These are phyloP conservation scores for Catharus ustulatus DNA, from an alignment of 2,797 vertebrate genomes.

Conservation along the genomic window DNA sequence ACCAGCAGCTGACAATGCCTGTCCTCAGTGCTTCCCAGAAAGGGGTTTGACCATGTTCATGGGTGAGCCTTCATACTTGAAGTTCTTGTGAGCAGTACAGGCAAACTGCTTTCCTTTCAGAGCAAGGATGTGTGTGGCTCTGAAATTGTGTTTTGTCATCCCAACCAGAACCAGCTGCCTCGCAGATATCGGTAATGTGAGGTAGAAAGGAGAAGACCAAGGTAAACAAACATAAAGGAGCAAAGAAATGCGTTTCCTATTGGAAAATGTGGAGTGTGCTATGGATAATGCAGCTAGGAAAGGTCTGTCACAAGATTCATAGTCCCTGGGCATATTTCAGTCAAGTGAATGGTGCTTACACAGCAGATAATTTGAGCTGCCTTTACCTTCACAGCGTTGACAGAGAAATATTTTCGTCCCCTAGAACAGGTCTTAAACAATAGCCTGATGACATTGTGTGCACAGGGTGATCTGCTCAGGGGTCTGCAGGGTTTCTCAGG, in stretches of 20 bases:
- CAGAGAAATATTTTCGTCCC: conserved; percentile 28
- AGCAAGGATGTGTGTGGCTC: background rate
- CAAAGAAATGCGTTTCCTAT: conserved; percentile 24
- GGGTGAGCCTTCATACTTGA: background rate
- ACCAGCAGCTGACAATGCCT: background rate
- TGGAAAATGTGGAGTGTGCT: background rate
- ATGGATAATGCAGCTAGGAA: background rate
- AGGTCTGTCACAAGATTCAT: background rate
- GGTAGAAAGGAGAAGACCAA: conserved; percentile 9
- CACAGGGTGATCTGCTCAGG: background rate
- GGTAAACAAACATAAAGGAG: conserved; percentile 27
- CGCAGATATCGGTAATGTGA: background rate
- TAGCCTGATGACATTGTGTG: background rate
- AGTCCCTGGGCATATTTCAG: conserved; percentile 26
- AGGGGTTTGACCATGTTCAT: background rate
- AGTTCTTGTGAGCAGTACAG: background rate
- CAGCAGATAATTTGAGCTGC: conserved; percentile 41
- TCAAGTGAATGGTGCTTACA: conserved; percentile 32
- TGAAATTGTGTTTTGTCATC: conserved; percentile 13
- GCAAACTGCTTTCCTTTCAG: background rate
- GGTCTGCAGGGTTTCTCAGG: background rate
- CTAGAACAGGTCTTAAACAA: background rate
- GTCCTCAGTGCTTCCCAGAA: background rate
- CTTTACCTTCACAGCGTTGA: background rate
- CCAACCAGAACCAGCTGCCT: background rate